Base-by-base conservation (phyloP, 2,113 vertebrate genomes). In the Mirounga angustirostris region DNA sequence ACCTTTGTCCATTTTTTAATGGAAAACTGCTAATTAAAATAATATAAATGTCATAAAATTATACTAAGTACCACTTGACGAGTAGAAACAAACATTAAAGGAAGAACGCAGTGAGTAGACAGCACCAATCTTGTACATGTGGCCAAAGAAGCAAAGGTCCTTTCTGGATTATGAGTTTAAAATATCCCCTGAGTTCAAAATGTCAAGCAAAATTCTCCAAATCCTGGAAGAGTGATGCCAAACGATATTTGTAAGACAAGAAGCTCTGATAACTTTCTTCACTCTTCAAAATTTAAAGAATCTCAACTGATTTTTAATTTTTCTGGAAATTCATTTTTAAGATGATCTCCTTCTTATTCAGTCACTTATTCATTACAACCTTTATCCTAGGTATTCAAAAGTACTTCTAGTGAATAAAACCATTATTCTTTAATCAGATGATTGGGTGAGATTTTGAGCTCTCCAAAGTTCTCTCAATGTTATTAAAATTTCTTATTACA, bases 211-310 rank as follows among this genome's bases (percentile, higher is more conserved):
- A 91, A 21, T 78, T 69, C 33, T 30, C 67, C 40, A 65, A 88
- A 40, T 40, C 19, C 21, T 24, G 28, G 50, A 28, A 89, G 14
- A 61, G 46, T 14, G 28, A n/a, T 12, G 19, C 46, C 26, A 81
- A 81, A 46, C 33, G 19, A 24, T 18, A 28, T 73, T 88, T 91
- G 1, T 26, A 73, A 84, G 21, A 33, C 30, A 58, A 93, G 80
- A 65, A 63, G 16, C 18, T 67, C 22, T 71, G n/a, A 46, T 88
- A 54, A n/a, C 15, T 28, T 26, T 28, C 7, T 91, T 50, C 73
- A 28, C 7, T 88, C 24, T 76, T 76, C 61, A 81, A 73, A 80
- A 65, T 90, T 96, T 79, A 80, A 54, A 89, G 85, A 40, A 54
- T 59, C 81, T 91, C 61, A 50, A 43, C 13, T 36, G 13, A 46